Conservation (phyloP, 2,113 vertebrate species). For the Gambusia affinis region DNA sequence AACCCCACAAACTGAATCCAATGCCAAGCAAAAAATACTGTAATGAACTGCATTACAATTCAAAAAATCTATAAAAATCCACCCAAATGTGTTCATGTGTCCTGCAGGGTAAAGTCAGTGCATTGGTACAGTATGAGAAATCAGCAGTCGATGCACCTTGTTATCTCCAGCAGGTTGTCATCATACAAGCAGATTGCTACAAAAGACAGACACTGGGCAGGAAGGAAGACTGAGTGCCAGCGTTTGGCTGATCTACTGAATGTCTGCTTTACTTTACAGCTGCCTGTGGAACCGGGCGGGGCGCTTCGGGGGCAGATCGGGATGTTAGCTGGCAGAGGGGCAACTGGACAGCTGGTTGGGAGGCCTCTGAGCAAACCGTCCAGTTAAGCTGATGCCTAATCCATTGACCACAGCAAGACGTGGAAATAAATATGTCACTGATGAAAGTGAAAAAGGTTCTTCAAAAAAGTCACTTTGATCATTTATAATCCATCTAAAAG, state of each 20-base stretch:
- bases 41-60: conserved; percentile 4
- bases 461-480: neutral
- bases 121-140: conserved; percentile 52
- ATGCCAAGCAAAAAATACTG: neutral
- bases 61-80: neutral
- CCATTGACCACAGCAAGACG: neutral
- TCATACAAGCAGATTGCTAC: conserved; percentile 48
- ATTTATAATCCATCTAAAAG: neutral
- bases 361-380: neutral
- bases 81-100: neutral
- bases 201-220: conserved; percentile 11
- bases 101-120: conserved; percentile 21
- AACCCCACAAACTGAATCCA: conserved; percentile 6
- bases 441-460: neutral
- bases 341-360: neutral
- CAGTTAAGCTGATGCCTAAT: conserved; percentile 3
- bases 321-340: neutral
- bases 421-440: neutral
- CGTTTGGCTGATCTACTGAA: conserved; percentile 13
- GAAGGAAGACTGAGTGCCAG: neutral
- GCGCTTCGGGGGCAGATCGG: neutral
- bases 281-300: neutral
- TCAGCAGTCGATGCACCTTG: conserved; percentile 31
- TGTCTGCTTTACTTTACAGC: neutral
- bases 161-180: conserved; percentile 38